Conservation (phyloP, 37 sponge, comb jelly and placozoan genomes). For the Trichoplax adhaerens region DNA sequence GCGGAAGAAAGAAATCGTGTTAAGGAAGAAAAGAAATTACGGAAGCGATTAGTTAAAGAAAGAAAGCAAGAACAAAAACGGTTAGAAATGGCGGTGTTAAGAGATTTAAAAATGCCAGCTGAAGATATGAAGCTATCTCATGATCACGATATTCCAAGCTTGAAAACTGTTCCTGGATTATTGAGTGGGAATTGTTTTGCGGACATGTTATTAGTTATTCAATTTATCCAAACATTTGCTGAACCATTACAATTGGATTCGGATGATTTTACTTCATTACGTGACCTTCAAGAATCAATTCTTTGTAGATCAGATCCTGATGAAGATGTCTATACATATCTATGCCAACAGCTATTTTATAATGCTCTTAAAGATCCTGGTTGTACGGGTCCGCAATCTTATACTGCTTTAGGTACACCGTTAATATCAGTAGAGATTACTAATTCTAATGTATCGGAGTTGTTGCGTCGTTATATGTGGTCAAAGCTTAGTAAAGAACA, state of each 20-base stretch:
- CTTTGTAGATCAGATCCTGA: background rate
- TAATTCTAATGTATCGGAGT: conserved; percentile 30
- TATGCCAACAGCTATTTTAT: conserved; percentile 2
- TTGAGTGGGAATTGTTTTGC: conserved; percentile 34
- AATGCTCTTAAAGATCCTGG: conserved; percentile 15
- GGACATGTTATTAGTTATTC: conserved; percentile 51
- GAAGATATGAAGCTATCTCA: background rate
- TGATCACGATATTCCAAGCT: conserved; percentile 4
- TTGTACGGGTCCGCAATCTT: background rate
- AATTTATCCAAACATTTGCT: conserved; percentile 52
- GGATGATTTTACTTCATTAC: background rate
- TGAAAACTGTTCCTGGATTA: too few species aligned
- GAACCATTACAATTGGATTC: conserved; percentile 6
- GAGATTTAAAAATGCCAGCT: conserved; percentile 6
- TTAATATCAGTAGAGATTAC: conserved; percentile 25
- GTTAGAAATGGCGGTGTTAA: background rate
- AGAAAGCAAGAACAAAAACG: background rate
- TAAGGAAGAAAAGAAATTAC: conserved; percentile 3
- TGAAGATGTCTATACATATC: conserved; percentile 1
- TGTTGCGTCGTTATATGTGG: conserved; percentile 29
- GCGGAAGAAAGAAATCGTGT: conserved; percentile 6
- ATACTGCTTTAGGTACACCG: conserved; percentile 2
- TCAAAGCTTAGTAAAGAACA: background rate
- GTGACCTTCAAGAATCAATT: background rate
- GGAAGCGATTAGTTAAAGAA: background rate